These are phyloP conservation scores for Hassar affinis DNA, from an alignment of 2,113 vertebrate species.

Conservation along the genomic window DNA sequence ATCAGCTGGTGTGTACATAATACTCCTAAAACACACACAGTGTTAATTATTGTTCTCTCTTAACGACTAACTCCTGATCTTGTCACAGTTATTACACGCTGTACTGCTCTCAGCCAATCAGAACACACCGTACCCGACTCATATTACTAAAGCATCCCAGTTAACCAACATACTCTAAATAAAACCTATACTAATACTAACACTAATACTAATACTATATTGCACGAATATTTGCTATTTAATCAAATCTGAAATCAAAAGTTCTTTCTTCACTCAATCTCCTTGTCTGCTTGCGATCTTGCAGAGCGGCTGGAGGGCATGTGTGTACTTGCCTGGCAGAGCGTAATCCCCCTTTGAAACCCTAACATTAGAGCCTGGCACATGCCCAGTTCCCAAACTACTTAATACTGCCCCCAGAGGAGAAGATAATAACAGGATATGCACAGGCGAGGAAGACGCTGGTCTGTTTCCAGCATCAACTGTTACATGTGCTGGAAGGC, in stretches of 20 bases:
- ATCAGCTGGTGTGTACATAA: not conserved
- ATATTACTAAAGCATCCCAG: not conserved
- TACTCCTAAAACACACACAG: not conserved
- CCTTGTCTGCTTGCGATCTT: not conserved
- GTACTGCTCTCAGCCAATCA: not conserved
- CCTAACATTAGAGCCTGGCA: conserved; percentile 63
- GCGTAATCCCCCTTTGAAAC: conserved; percentile 41
- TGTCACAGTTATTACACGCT: not conserved
- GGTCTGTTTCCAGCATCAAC: conserved; percentile 57
- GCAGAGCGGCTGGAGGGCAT: conserved; percentile 31
- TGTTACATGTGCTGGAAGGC: conserved; percentile 11
- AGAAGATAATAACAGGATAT: conserved; percentile 68
- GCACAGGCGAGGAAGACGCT: conserved; percentile 55
- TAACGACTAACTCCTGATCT: not conserved
- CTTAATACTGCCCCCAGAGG: conserved; percentile 59
- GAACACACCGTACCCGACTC: not conserved
- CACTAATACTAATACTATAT: too few relatives aligned
- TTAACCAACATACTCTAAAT: not conserved
- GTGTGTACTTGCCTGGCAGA: conserved; percentile 52
- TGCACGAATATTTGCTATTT: not conserved
- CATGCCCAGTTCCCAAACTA: conserved; percentile 58
- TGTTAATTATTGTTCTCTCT: not conserved
- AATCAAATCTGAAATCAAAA: not conserved
- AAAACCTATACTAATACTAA: too few relatives aligned
- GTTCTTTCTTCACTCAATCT: not conserved